phyloP scores from a whole-genome alignment of 2,113 vertebrate species.

The Pontoporia blainvillei region DNA sequence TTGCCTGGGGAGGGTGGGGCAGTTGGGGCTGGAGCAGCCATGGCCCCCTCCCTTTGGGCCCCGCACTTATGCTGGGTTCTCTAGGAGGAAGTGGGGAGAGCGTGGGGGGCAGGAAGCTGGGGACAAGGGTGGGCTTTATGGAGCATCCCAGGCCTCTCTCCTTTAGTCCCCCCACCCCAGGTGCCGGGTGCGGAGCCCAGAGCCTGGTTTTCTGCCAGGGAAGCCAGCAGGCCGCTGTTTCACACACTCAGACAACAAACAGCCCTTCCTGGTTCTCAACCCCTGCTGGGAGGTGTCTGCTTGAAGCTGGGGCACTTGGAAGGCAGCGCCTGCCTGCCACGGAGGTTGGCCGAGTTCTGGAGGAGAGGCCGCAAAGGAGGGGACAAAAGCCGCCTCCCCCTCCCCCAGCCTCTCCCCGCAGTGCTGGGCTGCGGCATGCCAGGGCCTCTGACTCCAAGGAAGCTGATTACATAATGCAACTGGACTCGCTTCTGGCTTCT shows the following conservation, averaged over 20 bases:
- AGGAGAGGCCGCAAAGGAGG: not conserved
- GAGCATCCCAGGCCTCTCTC: not conserved
- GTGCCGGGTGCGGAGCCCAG: not conserved
- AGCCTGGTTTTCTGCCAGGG: slow-evolving; percentile 47
- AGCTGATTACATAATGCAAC: slow-evolving; percentile 62
- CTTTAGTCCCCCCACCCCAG: not conserved
- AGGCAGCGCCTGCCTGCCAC: not conserved
- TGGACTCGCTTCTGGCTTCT: slow-evolving; percentile 20
- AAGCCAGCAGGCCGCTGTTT: slow-evolving; percentile 47
- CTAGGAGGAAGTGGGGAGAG: slow-evolving; percentile 45
- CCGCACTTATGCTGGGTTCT: not conserved
- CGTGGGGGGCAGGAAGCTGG: not conserved
- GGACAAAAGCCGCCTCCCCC: not conserved
- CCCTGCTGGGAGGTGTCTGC: not conserved
- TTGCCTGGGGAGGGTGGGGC: not conserved
- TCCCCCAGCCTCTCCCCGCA: not conserved
- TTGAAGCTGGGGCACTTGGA: not conserved
- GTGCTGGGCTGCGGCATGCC: slow-evolving; percentile 30
- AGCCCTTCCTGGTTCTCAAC: slow-evolving; percentile 42
- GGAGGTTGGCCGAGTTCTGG: not conserved
- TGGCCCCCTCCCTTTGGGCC: not conserved
- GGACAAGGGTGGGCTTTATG: not conserved
- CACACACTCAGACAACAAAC: slow-evolving; percentile 57
- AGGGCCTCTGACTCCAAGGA: slow-evolving; percentile 56
- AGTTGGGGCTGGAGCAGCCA: not conserved